Conservation (phyloP, 2,113 vertebrate species). For the Canis aureus region DNA sequence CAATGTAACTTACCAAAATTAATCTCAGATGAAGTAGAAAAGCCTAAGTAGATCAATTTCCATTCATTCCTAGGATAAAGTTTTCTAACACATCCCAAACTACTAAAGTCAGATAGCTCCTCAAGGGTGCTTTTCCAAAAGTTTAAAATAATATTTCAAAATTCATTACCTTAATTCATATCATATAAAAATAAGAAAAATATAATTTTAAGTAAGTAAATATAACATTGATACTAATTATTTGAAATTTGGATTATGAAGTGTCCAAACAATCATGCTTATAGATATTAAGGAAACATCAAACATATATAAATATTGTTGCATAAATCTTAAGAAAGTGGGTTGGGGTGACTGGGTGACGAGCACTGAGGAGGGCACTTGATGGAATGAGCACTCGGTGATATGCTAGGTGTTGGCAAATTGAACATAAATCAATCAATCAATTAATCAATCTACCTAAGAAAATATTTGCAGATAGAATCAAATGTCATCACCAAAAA, state of each 20-base stretch:
- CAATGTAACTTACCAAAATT: neutral
- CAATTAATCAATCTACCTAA: neutral
- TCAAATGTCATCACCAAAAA: neutral
- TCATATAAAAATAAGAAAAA: neutral
- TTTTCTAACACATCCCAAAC: neutral
- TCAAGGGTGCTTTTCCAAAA: neutral
- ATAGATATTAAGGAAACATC: neutral
- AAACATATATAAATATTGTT: neutral
- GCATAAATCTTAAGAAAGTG: neutral
- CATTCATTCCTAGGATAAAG: neutral
- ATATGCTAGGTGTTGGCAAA: too few relatives aligned
- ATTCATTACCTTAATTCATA: neutral
- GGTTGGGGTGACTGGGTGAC: too few relatives aligned
- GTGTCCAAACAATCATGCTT: neutral
- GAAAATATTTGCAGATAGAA: neutral
- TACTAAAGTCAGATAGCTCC: neutral
- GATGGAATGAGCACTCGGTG: too few relatives aligned
- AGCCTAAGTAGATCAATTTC: neutral
- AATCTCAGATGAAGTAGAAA: neutral
- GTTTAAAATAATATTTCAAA: neutral
- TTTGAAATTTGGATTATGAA: neutral
- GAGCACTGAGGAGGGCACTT: too few relatives aligned
- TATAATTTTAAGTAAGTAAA: neutral
- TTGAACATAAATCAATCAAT: too few relatives aligned
- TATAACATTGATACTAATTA: neutral